phyloP scores from a whole-genome alignment of 2,888 invertebrate genomes.

The Stenolophus ochropezus region DNA sequence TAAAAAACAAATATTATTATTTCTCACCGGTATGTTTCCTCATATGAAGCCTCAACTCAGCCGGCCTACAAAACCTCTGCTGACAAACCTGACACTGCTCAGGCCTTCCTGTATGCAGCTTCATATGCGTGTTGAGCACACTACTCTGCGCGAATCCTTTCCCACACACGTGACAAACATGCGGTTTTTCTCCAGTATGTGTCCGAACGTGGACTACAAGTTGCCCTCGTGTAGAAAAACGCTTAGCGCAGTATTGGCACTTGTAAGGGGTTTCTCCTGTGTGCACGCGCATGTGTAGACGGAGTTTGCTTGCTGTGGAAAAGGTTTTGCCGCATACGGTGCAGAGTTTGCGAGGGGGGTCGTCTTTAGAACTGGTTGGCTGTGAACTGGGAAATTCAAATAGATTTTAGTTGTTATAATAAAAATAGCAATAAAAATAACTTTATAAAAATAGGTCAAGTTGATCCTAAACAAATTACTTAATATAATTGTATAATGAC shows the following conservation, averaged over 20 bases:
- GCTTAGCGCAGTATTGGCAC: constrained; percentile 68
- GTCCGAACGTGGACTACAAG: constrained; percentile 67
- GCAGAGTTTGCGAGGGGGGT: constrained; percentile 63
- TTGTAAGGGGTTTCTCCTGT: constrained; percentile 67
- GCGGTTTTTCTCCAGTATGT: constrained; percentile 68
- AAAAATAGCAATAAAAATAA: too few relatives aligned
- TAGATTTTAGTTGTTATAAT: too few relatives aligned
- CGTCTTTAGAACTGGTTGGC: constrained; percentile 54
- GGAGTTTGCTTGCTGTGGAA: constrained; percentile 66
- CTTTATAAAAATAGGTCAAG: too few relatives aligned
- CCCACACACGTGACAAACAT: constrained; percentile 68
- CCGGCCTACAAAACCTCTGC: constrained; percentile 69
- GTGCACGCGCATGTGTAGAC: constrained; percentile 67
- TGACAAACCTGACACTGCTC: constrained; percentile 69
- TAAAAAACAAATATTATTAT: not conserved
- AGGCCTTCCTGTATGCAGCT: constrained; percentile 68
- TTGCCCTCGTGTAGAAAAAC: constrained; percentile 66
- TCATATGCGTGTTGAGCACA: constrained; percentile 69
- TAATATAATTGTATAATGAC: too few relatives aligned
- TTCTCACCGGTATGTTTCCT: constrained; percentile 69
- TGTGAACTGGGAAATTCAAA: constrained; percentile 20
- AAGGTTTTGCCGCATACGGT: constrained; percentile 68
- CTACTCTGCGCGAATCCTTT: constrained; percentile 69
- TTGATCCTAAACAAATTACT: too few relatives aligned
- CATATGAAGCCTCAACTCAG: constrained; percentile 69